These are phyloP conservation scores for Chromobotia macracanthus DNA, from an alignment of 2,797 vertebrate genomes.

Conservation along the genomic window DNA sequence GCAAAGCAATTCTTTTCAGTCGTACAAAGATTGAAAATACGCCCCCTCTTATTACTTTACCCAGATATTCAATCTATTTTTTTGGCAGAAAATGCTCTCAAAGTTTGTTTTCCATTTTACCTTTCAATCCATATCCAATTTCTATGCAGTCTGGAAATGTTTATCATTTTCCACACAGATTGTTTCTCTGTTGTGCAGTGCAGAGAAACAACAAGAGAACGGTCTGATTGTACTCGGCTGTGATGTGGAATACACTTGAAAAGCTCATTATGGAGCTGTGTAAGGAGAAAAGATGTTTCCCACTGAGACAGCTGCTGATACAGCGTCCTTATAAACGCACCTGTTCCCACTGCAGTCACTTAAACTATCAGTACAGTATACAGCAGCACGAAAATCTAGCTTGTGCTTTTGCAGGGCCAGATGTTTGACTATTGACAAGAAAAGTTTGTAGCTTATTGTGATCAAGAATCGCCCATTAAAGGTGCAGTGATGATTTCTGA, in stretches of 20 bases:
- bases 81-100: background rate
- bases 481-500: no score
- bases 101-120: slow-evolving; percentile 17
- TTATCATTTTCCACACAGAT: slow-evolving; percentile 32
- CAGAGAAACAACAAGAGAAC: background rate
- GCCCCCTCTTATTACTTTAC: background rate
- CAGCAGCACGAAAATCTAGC: no score
- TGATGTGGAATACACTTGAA: background rate
- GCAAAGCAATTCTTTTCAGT: background rate
- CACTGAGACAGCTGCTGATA: slow-evolving; percentile 7
- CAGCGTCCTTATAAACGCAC: background rate
- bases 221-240: slow-evolving; percentile 1
- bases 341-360: background rate
- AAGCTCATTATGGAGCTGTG: slow-evolving; percentile 27
- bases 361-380: no score
- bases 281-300: background rate
- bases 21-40: background rate
- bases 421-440: background rate
- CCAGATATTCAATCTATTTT: slow-evolving; percentile 7
- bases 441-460: background rate
- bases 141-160: background rate
- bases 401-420: background rate
- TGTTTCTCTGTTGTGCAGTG: slow-evolving; percentile 18
- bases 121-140: slow-evolving; percentile 14
- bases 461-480: background rate